Percentiles rank a stretch among this genome's conserved stretches.
phyloP scores from a whole-genome alignment of 2,113 vertebrate species.

The Forbesichthys papilliferus region DNA sequence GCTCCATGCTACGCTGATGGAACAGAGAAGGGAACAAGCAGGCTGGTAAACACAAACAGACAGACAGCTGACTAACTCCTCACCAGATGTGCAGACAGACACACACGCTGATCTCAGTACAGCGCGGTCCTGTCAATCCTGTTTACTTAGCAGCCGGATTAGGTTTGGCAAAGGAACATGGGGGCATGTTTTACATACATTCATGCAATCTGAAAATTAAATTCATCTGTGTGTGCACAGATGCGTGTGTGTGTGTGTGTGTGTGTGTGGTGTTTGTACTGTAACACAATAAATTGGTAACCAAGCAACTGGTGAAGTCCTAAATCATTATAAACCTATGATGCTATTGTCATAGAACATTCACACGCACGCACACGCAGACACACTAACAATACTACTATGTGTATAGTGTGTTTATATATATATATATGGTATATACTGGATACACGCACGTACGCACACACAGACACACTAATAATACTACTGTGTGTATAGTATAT shows the following conservation, averaged over 20 bases:
- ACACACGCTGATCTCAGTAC: conserved; percentile 33
- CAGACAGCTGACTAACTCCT: conserved; percentile 20
- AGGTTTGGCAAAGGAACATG: conserved; percentile 49
- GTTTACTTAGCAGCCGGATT: conserved; percentile 39
- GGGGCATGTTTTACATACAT: conserved; percentile 26
- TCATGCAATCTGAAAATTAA: conserved; percentile 14
- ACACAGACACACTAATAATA: background rate
- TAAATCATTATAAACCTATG: conserved; percentile 62
- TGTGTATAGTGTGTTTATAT: background rate
- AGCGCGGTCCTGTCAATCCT: background rate
- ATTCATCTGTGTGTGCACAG: conserved; percentile 8
- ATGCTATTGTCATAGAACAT: conserved; percentile 48
- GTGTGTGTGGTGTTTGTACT: conserved; percentile 8
- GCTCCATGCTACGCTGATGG: conserved; percentile 29
- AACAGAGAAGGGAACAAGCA: conserved; percentile 39
- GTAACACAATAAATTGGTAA: conserved; percentile 47
- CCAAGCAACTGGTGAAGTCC: conserved; percentile 59
- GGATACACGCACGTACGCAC: too few relatives aligned
- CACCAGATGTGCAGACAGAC: conserved; percentile 36
- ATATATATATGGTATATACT: conserved; percentile 7
- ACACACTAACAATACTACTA: too few relatives aligned
- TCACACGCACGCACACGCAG: conserved; percentile 9
- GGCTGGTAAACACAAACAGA: conserved; percentile 41
- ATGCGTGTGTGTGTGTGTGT: background rate
- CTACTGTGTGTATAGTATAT: background rate